These are phyloP conservation scores for Euwallacea fornicatus DNA, from an alignment of 1,140 invertebrate genomes.

Conservation along the genomic window DNA sequence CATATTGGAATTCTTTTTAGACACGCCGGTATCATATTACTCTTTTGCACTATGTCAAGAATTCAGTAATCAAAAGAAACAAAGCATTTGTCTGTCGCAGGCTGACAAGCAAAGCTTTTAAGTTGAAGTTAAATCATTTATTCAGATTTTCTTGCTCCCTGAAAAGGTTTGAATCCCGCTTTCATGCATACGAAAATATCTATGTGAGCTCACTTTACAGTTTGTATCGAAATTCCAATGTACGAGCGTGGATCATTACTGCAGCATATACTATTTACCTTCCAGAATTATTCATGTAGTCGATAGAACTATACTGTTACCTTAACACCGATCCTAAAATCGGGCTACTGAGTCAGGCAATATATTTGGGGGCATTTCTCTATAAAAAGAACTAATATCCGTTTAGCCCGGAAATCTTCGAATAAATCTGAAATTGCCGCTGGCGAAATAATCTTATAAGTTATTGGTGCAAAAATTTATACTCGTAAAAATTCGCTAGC, in stretches of 20 bases:
- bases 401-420: constrained; percentile 20
- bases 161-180: constrained; percentile 2
- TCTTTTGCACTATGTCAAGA: constrained; percentile 30
- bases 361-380: constrained; percentile 12
- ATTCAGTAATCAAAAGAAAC: constrained; percentile 39
- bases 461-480: constrained; percentile 5
- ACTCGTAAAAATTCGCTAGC: neutral
- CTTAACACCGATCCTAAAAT: constrained; percentile 5
- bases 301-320: neutral
- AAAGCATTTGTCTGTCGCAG: constrained; percentile 35
- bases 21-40: constrained; percentile 34
- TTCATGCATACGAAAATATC: neutral
- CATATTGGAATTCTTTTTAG: constrained; percentile 36
- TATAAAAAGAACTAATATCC: constrained; percentile 25
- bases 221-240: no score
- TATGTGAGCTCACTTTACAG: neutral
- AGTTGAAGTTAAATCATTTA: constrained; percentile 37
- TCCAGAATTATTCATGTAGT: no score
- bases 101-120: constrained; percentile 33
- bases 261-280: no score
- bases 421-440: constrained; percentile 21
- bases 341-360: neutral
- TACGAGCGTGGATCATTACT: no score
- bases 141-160: constrained; percentile 26
- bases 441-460: constrained; percentile 14